Conservation (phyloP, 2,113 vertebrate genomes). For the Nyctereutes procyonoides region DNA sequence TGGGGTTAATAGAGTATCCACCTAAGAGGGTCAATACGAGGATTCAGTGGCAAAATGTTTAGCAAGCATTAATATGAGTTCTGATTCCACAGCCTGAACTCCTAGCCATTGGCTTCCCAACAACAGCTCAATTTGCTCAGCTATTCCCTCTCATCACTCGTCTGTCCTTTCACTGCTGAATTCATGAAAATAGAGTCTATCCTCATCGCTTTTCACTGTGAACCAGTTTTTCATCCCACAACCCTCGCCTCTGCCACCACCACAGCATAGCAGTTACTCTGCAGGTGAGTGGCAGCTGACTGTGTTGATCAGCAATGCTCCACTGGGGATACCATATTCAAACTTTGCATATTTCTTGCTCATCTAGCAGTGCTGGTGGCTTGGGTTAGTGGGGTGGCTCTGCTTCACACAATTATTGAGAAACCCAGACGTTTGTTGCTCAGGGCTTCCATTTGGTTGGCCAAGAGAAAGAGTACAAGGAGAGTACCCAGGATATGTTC, state of each 20-base stretch:
- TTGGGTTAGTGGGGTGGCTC: not conserved
- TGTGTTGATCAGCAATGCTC: not conserved
- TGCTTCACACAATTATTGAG: not conserved
- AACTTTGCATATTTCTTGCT: not conserved
- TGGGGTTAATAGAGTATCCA: not conserved
- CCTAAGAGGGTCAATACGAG: not conserved
- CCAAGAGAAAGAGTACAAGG: not conserved
- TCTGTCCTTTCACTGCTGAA: not conserved
- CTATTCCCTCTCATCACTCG: not conserved
- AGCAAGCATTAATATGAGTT: not conserved
- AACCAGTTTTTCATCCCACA: not conserved
- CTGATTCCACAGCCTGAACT: not conserved
- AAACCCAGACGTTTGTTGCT: not conserved
- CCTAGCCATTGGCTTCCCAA: not conserved
- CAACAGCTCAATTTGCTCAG: not conserved
- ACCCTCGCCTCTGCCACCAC: not conserved
- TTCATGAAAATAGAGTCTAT: not conserved
- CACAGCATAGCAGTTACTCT: not conserved
- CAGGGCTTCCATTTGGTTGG: not conserved
- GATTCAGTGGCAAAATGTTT: constrained; percentile 14
- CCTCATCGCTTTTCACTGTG: not conserved
- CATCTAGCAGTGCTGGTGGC: not conserved
- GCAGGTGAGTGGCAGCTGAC: not conserved
- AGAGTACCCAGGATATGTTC: not conserved
- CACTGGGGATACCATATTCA: not conserved